Evolutionary conservation across 2,888 invertebrate genomes (phyloP).

Genomic region (Bugulina stolonifera): DNA sequence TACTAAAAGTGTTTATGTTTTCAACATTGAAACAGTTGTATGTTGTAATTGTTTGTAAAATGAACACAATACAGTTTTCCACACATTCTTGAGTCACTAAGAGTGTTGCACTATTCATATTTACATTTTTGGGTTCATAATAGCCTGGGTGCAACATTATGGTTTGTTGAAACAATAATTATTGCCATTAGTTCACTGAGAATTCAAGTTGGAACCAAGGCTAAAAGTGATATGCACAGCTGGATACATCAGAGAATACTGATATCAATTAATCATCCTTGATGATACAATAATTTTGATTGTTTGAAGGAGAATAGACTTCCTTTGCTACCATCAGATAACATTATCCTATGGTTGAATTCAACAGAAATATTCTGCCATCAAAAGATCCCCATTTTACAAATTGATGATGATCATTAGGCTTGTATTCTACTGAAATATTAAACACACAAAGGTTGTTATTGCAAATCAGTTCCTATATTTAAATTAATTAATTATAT

Average conservation of each 20-base stretch:
- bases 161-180: no score
- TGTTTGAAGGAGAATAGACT: neutral
- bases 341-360: neutral
- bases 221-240: neutral
- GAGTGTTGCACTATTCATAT: no score
- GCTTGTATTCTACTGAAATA: neutral
- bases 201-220: no score
- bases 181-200: no score
- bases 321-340: neutral
- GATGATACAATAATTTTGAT: neutral
- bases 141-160: no score
- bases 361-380: neutral
- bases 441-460: neutral
- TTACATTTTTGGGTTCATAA: no score
- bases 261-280: neutral
- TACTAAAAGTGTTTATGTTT: no score
- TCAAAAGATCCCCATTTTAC: neutral
- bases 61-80: no score
- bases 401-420: neutral
- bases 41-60: no score
- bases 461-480: neutral
- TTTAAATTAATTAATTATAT: constrained; percentile 24
- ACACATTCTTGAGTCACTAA: no score
- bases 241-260: neutral
- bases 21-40: no score